Conservation (phyloP, 2,888 invertebrate genomes). For the Shargacucullia verbasci region DNA sequence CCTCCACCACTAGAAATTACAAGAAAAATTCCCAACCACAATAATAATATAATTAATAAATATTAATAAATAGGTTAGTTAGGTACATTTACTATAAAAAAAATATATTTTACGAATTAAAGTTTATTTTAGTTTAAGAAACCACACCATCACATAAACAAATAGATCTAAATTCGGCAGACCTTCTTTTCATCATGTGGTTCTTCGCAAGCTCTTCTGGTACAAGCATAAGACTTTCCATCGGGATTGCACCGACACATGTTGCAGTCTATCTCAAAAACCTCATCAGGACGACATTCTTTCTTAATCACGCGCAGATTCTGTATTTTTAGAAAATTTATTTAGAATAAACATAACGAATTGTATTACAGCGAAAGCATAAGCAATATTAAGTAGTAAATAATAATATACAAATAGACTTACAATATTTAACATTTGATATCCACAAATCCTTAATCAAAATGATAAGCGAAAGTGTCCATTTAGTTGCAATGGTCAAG, state of each 20-base stretch:
- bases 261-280: constrained; percentile 89
- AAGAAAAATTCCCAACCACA: constrained; percentile 1
- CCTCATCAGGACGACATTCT: constrained; percentile 85
- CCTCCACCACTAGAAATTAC: constrained; percentile 16
- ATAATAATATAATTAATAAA: neutral
- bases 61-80: no score
- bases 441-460: no score
- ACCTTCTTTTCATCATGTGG: constrained; percentile 67
- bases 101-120: neutral
- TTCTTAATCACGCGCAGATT: constrained; percentile 69
- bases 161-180: constrained; percentile 9
- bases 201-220: constrained; percentile 80
- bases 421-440: no score
- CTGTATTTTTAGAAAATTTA: constrained; percentile 45
- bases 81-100: neutral
- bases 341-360: no score
- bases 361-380: no score
- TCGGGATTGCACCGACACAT: constrained; percentile 89
- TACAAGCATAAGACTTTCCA: constrained; percentile 87
- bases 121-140: no score
- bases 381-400: no score
- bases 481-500: no score
- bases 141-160: neutral
- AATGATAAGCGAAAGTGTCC: no score
- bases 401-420: no score